Percentiles rank a stretch among this genome's conserved stretches.
phyloP scores from a whole-genome alignment of 2,888 invertebrate species.

The Hylaea fasciaria region DNA sequence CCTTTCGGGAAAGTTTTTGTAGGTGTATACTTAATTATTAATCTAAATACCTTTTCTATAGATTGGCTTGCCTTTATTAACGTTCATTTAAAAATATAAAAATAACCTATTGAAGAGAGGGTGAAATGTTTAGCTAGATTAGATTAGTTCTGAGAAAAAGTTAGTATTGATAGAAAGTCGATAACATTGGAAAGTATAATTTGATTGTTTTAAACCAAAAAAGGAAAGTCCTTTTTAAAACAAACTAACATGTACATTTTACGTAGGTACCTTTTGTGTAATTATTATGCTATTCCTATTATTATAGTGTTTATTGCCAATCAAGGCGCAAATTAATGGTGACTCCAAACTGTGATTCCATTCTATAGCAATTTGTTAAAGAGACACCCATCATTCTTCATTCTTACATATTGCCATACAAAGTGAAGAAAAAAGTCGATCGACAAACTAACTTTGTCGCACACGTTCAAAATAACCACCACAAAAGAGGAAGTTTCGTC shows the following conservation, averaged over 20 bases:
- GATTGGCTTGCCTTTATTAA: conserved; percentile 3
- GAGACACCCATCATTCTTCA: too few relatives aligned
- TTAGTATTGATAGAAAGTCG: conserved; percentile 7
- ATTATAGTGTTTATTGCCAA: too few relatives aligned
- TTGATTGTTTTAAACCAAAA: background rate
- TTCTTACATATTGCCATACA: background rate
- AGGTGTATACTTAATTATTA: conserved; percentile 34
- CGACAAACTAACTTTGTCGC: background rate
- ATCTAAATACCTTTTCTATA: background rate
- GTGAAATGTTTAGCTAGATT: conserved; percentile 7
- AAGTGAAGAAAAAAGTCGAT: background rate
- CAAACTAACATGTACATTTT: too few relatives aligned
- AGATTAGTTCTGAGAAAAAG: conserved; percentile 16
- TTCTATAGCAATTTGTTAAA: too few relatives aligned
- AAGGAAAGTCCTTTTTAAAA: background rate
- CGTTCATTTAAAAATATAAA: conserved; percentile 16
- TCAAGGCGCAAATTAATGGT: too few relatives aligned
- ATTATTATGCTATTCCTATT: too few relatives aligned
- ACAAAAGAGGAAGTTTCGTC: conserved; percentile 64
- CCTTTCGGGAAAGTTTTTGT: conserved; percentile 25
- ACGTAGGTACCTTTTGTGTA: too few relatives aligned
- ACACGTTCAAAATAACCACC: conserved; percentile 49
- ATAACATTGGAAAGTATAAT: background rate
- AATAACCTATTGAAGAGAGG: background rate
- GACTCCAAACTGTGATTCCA: too few relatives aligned